Evolutionary conservation across 2,888 invertebrate species (phyloP).

Genomic region (Anaspis maculata): DNA sequence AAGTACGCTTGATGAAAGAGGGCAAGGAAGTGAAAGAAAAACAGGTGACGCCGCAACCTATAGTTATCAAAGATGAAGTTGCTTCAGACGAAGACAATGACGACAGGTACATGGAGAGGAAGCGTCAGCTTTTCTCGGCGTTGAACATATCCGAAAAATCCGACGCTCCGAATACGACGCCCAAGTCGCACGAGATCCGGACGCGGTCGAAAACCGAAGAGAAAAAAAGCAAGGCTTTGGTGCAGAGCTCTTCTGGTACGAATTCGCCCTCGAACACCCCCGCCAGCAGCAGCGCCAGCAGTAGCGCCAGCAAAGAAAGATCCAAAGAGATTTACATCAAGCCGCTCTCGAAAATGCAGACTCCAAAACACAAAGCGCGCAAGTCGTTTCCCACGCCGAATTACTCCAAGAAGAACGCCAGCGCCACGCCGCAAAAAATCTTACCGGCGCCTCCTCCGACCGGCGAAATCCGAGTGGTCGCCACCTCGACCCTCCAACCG

Average conservation of each 20-base stretch:
- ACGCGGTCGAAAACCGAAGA: constrained; percentile 34
- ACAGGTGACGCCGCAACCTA: background rate
- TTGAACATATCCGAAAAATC: constrained; percentile 35
- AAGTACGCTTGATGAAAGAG: constrained; percentile 7
- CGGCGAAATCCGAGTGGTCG: constrained; percentile 6
- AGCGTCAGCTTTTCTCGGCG: constrained; percentile 33
- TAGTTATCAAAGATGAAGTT: constrained; percentile 35
- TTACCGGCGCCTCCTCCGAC: constrained; percentile 7
- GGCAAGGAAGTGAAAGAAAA: constrained; percentile 5
- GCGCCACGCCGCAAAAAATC: constrained; percentile 8
- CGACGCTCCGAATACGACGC: constrained; percentile 18
- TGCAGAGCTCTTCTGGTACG: too few species aligned
- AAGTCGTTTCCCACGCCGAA: constrained; percentile 32
- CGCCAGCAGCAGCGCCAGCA: background rate
- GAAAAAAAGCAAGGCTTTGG: constrained; percentile 18
- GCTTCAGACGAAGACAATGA: constrained; percentile 29
- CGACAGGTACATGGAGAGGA: constrained; percentile 28
- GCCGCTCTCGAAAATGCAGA: constrained; percentile 30
- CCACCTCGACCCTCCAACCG: constrained; percentile 7
- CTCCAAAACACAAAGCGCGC: constrained; percentile 31
- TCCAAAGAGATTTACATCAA: constrained; percentile 30
- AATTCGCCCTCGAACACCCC: too few species aligned
- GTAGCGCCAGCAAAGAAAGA: constrained; percentile 1
- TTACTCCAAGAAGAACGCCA: constrained; percentile 13
- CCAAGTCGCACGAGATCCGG: constrained; percentile 27